Base-by-base conservation (phyloP, 1,140 invertebrate genomes). In the Agraylea sexmaculata region DNA sequence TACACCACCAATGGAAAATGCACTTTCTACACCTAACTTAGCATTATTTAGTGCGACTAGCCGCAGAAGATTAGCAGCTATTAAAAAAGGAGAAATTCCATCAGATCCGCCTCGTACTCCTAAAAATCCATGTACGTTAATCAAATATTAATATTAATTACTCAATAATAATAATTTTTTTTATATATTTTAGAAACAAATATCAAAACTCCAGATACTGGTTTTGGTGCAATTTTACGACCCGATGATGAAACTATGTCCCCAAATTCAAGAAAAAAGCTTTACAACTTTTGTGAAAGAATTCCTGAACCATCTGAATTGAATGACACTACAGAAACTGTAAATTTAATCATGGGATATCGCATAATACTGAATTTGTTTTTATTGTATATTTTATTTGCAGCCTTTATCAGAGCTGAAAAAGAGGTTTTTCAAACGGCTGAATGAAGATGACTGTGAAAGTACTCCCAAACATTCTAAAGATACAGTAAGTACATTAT, bases 351-450 rank as follows among this genome's bases (percentile, higher is more conserved):
- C 2, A 12, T 16, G n/a, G 17, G 3, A 37, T 27, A 37, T 18
- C 5, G 16, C 16, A 20, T 23, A 37, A 12, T 12, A 15, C 25
- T 38, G 22, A 13, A 23, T 5, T 18, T 39, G 11, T 29, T 13
- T 12, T 31, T 31, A 31, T 7, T 31, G 30, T 8, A n/a, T 31
- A 22, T 5, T 39, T 17, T 32, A 20, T 33, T 58, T 53, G 5
- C 52, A 66, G 63, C 61, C 63, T 0, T 40, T 66, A 7, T 60
- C 58, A 4, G 61, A 66, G 30, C 55, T 66, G 16, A 53, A 52
- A 4, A 59, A 60, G 31, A 52, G 55, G 23, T 66, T 60, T 44
- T 48, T 64, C 31, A 54, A 56, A 1, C 56, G 58, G 32, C 60
- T 63, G 52, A 53, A 54, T 13, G n/a, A 17, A 12, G 41, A 42